Base-by-base conservation (phyloP, 2,113 vertebrate species). In the Alethe diademata region DNA sequence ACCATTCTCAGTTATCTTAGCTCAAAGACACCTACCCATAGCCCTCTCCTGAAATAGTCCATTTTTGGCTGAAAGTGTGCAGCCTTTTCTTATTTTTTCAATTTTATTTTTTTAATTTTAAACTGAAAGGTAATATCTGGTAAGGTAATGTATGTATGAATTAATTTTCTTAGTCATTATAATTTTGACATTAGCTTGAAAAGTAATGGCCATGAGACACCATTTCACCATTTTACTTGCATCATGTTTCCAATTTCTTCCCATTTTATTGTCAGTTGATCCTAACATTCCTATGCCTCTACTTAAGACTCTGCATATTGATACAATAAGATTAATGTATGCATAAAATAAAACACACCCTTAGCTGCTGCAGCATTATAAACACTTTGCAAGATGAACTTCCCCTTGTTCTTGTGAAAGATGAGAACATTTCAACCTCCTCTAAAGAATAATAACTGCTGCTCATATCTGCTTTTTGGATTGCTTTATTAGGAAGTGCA, bases 11-110 rank as follows among this genome's bases (percentile, higher is more conserved):
- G 26, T 35, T 67, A n/a, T 19, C 38, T 64, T 50, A 66, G 28
- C 18, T 78, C 33, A 89, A 89, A 78, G 14, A 62, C 8, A 40
- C 3, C 16, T 42, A 9, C 8, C 15, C 3, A 5, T 26, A 48
- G 8, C 22, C 33, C 15, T 70, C 29, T 58, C 18, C 35, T 64
- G 31, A 90, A 85, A 70, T 11, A 19, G 8, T 12, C 12, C 2
- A 25, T 45, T 88, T 83, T 57, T 54, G 66, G 5, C 13, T 53
- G 36, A 53, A 86, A 88, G 8, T 16, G 3, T 62, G 19, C 31
- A 80, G 23, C 0, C 4, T 1, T 7, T 1, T 3, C 6, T 56
- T 64, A 6, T n/a, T 48, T 61, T 61, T 26, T 9, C 3, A 24
- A 47, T 47, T 25, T 5, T 40, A 13, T 36, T 36, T 64, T 38